Conservation (phyloP, 2,888 invertebrate genomes). For the Gymnosoma rotundatum region DNA sequence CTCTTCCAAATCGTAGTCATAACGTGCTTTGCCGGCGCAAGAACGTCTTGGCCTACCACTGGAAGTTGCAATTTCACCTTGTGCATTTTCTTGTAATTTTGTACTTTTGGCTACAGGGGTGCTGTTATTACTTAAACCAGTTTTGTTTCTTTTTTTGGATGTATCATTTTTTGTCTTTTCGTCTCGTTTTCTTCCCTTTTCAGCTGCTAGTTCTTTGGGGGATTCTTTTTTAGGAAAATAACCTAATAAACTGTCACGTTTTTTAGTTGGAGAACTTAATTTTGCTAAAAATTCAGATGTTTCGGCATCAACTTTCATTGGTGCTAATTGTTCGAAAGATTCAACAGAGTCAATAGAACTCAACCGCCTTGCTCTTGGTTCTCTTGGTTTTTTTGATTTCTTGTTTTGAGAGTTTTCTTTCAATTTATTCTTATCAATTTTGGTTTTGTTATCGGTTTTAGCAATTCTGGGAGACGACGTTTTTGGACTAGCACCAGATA, state of each 20-base stretch:
- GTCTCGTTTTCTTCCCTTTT: slow-evolving; percentile 5
- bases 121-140: not conserved
- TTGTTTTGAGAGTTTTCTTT: slow-evolving; percentile 52
- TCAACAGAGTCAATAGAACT: slow-evolving; percentile 73
- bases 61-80: slow-evolving; percentile 67
- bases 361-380: slow-evolving; percentile 72
- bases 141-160: not conserved
- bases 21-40: slow-evolving; percentile 78
- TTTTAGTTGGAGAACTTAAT: slow-evolving; percentile 84
- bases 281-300: slow-evolving; percentile 83
- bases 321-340: slow-evolving; percentile 17
- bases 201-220: slow-evolving; percentile 70
- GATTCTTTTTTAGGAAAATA: slow-evolving; percentile 84
- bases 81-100: not conserved
- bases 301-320: slow-evolving; percentile 72
- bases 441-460: slow-evolving; percentile 40
- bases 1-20: slow-evolving; percentile 77
- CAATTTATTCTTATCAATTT: slow-evolving; percentile 42
- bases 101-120: not conserved
- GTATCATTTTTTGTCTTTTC: slow-evolving; percentile 1
- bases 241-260: slow-evolving; percentile 85
- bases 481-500: slow-evolving; percentile 68
- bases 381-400: slow-evolving; percentile 70
- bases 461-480: not conserved
- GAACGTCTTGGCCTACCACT: slow-evolving; percentile 78